Base-by-base conservation (phyloP, 2,113 vertebrate genomes). In the Globicephala melas region DNA sequence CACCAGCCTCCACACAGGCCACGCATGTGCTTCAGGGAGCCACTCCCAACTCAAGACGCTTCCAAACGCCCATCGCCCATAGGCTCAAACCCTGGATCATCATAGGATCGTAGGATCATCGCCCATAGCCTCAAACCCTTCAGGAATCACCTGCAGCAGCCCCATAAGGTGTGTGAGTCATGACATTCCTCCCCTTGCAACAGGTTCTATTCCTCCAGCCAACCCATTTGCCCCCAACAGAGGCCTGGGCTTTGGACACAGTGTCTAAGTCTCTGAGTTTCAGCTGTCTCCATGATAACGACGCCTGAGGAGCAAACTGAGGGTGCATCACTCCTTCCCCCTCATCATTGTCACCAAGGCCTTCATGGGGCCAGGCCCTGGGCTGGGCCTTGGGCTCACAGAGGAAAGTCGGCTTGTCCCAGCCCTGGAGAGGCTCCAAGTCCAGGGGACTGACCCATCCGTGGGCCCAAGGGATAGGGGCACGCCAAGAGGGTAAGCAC, bases 101-200 rank as follows among this genome's bases (percentile, higher is more conserved):
- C 58, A 23, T 6, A 60, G 58, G 58, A 20, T 20, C 55, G 5
- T 7, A 58, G 55, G 3, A 18, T 58, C 55, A 58, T 13, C 3
- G 13, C 47, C 47, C 47, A 50, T 13, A 50, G 47, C 2, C 3
- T 31, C 55, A 58, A 58, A 58, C 55, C 2, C 55, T 38, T 38
- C 1, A 38, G 38, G 38, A 5, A 38, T 5, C 38, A 38, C 38
- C 38, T 38, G 38, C 5, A 38, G 80, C 23, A 41, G 36, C 20
- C n/a, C 47, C 17, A 0, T 2, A 0, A 25, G 79, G 23, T 9
- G 4, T 2, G 17, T 5, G 71, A 84, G 41, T 38, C 33, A 65
- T 18, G 44, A 4, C 1, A 17, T 12, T 62, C 70, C 41, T 31
- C 53, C 36, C 31, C 31, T 1, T 0, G 1, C 20, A n/a, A 41